Conservation (phyloP, 2,888 invertebrate genomes). For the Tetranychus truncatus region DNA sequence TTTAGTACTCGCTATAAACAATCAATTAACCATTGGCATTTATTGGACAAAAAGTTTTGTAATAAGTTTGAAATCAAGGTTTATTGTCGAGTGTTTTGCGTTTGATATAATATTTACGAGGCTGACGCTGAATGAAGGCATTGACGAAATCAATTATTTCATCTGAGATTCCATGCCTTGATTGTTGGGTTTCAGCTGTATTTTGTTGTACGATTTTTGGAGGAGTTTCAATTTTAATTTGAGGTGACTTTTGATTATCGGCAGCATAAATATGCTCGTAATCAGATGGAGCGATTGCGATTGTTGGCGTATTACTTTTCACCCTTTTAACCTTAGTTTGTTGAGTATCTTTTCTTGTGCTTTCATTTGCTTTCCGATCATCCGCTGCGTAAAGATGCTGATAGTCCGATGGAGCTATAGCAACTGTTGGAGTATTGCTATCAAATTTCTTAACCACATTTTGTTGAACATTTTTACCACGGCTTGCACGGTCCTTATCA, state of each 20-base stretch:
- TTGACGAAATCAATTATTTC: background rate
- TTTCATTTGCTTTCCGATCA: background rate
- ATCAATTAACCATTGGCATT: background rate
- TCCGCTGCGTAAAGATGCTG: background rate
- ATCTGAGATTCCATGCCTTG: background rate
- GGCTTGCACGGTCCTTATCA: background rate
- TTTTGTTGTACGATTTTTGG: background rate
- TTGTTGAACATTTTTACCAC: background rate
- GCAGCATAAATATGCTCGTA: background rate
- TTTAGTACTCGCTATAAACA: background rate
- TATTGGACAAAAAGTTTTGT: background rate
- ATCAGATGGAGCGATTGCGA: background rate
- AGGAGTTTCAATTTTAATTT: background rate
- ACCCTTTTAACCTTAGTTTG: background rate
- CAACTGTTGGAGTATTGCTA: slow-evolving; percentile 7
- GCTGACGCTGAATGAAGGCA: background rate
- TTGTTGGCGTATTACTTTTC: background rate
- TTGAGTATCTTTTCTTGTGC: background rate
- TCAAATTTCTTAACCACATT: background rate
- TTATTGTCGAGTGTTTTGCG: background rate
- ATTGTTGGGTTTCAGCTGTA: background rate
- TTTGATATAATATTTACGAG: background rate
- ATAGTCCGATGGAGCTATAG: slow-evolving; percentile 12
- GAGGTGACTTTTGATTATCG: background rate
- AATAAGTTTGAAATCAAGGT: background rate